A percentile compares a stretch with the other conserved stretches of the same genome.
These are phyloP conservation scores for Argyrosomus regius DNA, from an alignment of 2,797 vertebrate species.

Conservation along the genomic window DNA sequence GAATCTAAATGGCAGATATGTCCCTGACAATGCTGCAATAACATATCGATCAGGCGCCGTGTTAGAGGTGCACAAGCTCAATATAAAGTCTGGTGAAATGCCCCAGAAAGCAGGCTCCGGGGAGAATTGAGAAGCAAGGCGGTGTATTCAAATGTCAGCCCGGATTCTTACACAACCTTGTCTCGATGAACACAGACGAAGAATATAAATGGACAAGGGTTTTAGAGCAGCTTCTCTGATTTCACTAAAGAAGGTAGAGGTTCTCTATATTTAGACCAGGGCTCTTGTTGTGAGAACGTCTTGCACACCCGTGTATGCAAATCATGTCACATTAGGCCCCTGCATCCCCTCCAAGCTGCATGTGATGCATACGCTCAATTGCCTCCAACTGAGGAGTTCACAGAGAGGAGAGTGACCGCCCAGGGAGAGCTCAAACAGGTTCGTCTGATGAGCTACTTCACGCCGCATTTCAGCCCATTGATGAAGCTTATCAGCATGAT, in stretches of 20 bases:
- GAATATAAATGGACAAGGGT: slow-evolving; percentile 58
- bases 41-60: slow-evolving; percentile 76
- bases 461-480: slow-evolving; percentile 58
- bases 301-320: slow-evolving; percentile 39
- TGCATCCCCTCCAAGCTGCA: slow-evolving; percentile 36
- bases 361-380: slow-evolving; percentile 53
- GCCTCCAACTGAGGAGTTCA: slow-evolving; percentile 58
- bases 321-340: slow-evolving; percentile 41
- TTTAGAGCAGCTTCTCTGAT: slow-evolving; percentile 26
- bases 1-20: slow-evolving; percentile 79
- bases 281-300: not conserved
- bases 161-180: slow-evolving; percentile 66
- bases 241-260: slow-evolving; percentile 2
- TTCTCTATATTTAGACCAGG: slow-evolving; percentile 43
- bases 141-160: slow-evolving; percentile 81
- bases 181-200: slow-evolving; percentile 43
- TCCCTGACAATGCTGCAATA: slow-evolving; percentile 77
- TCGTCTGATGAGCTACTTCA: slow-evolving; percentile 67
- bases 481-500: slow-evolving; percentile 64
- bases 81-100: slow-evolving; percentile 68
- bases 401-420: slow-evolving; percentile 56
- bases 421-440: slow-evolving; percentile 66
- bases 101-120: slow-evolving; percentile 44
- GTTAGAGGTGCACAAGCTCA: slow-evolving; percentile 71
- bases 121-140: slow-evolving; percentile 60